Conservation (phyloP, 2,113 vertebrate species). For the Channa maculata region DNA sequence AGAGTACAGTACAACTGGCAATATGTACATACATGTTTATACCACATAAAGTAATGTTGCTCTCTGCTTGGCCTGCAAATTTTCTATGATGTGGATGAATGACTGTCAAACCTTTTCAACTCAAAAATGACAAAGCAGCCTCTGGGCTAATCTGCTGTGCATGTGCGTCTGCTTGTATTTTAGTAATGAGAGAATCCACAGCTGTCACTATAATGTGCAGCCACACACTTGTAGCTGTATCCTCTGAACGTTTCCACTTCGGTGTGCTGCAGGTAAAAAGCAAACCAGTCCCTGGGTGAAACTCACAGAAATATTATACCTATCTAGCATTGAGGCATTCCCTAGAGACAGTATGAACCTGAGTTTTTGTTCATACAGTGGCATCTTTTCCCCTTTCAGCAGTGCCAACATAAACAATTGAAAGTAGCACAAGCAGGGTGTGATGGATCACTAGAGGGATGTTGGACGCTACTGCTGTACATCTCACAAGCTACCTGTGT, state of each 20-base stretch:
- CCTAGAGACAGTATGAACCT: constrained; percentile 55
- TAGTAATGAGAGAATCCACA: constrained; percentile 32
- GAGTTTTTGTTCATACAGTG: constrained; percentile 53
- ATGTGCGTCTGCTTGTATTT: constrained; percentile 22
- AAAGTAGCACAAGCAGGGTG: constrained; percentile 51
- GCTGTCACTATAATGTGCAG: constrained; percentile 40
- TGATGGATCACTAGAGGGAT: constrained; percentile 75
- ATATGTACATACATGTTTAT: too few species aligned
- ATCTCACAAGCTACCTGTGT: constrained; percentile 53
- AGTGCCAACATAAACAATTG: constrained; percentile 56
- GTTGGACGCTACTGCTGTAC: constrained; percentile 52
- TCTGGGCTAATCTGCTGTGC: neutral
- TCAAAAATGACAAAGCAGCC: neutral
- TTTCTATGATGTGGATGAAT: neutral
- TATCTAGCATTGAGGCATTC: constrained; percentile 33
- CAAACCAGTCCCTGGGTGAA: constrained; percentile 24
- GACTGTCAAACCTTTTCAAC: constrained; percentile 13
- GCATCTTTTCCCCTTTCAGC: constrained; percentile 35
- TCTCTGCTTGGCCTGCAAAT: neutral
- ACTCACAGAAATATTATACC: constrained; percentile 45
- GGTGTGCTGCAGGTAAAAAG: constrained; percentile 15
- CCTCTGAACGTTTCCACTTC: constrained; percentile 37
- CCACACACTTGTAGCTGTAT: neutral
- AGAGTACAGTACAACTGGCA: too few species aligned
- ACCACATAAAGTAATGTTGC: neutral